These are phyloP conservation scores for Drosophila nigricruria DNA, from an alignment of 2,888 invertebrate species.

Conservation along the genomic window DNA sequence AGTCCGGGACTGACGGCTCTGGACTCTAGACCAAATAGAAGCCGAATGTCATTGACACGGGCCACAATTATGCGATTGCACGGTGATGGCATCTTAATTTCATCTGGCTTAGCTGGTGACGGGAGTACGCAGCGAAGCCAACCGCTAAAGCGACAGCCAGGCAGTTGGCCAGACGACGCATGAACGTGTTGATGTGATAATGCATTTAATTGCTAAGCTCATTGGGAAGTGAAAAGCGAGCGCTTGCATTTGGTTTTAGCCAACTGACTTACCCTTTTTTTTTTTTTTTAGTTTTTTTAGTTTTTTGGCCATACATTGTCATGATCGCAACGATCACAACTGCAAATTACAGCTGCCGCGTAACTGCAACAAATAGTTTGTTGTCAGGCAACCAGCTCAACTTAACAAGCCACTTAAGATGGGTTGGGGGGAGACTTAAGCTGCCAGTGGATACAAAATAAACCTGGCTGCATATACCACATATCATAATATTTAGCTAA, in stretches of 20 bases:
- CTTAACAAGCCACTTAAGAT: conserved; percentile 13
- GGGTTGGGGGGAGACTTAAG: not conserved
- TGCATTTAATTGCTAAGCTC: conserved; percentile 60
- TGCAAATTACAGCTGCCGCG: conserved; percentile 14
- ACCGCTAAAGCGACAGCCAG: not conserved
- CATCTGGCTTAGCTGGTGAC: conserved; percentile 15
- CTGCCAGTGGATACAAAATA: not conserved
- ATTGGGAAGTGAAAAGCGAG: conserved; percentile 44
- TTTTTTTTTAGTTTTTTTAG: conserved; percentile 22
- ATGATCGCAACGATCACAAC: conserved; percentile 6
- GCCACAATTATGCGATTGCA: conserved; percentile 65
- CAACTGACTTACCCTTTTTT: conserved; percentile 34
- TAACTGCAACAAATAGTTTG: conserved; percentile 31
- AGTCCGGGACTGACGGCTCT: too few relatives aligned
- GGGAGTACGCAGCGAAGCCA: not conserved
- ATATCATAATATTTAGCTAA: conserved; percentile 4
- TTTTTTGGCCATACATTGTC: conserved; percentile 23
- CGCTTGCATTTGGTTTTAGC: conserved; percentile 19
- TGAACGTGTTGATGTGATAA: conserved; percentile 61
- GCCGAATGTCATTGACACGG: conserved; percentile 69
- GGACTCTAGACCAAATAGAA: conserved; percentile 1
- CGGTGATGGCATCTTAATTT: conserved; percentile 72
- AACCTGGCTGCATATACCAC: not conserved
- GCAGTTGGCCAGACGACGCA: conserved; percentile 38
- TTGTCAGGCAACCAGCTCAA: conserved; percentile 11